Evolutionary conservation across 2,797 vertebrate genomes (phyloP), one percentile per base, ranked within the genome.

Genomic region (Halcyon chelicuti): DNA sequence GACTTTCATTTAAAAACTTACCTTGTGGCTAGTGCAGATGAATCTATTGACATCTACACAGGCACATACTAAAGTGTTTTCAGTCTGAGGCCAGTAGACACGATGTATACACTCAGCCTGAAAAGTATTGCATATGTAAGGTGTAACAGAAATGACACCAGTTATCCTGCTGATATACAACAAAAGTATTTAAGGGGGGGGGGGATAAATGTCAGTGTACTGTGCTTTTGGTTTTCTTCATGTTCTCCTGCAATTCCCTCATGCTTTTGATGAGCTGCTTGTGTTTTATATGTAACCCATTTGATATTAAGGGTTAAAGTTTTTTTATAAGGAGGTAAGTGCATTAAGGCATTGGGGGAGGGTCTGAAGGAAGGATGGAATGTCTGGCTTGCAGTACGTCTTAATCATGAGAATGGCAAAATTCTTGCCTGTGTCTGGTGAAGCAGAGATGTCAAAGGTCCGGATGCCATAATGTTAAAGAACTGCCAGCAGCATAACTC

Each of bases 41-140:
- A 29, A 58, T 11, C 7, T 31, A 2, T 29, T 12, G 62, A 16
- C 44, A 74, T 42, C 44, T 25, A 40, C 6, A 5, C 3, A 40
- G 18, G 12, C 5, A 55, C 1, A 1, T 23, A 2, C 1, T 42
- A 2, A 8, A n/a, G n/a, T n/a, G 2, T 49, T 70, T 86, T 44
- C 61, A 75, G 5, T 13, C 29, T 62, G 61, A 77, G 21, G 33
- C 5, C 22, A 26, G 46, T 13, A 52, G 17, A 16, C 1, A 1
- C 7, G 51, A 35, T 17, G 4, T 5, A 21, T 4, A 12, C 2
- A 1, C 8, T 70, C n/a, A 61, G 39, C 9, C 31, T 81, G 25
- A 28, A 65, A 65, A 65, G 0, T 23, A 20, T 2, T 31, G 15
- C n/a, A 19, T 10, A 13, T 10, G 12, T 9, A 33, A 83, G 37